A percentile compares a stretch with the other conserved stretches of the same genome.
phyloP scores from a whole-genome alignment of 2,888 invertebrate genomes.

The Troglohyphantes excavatus region DNA sequence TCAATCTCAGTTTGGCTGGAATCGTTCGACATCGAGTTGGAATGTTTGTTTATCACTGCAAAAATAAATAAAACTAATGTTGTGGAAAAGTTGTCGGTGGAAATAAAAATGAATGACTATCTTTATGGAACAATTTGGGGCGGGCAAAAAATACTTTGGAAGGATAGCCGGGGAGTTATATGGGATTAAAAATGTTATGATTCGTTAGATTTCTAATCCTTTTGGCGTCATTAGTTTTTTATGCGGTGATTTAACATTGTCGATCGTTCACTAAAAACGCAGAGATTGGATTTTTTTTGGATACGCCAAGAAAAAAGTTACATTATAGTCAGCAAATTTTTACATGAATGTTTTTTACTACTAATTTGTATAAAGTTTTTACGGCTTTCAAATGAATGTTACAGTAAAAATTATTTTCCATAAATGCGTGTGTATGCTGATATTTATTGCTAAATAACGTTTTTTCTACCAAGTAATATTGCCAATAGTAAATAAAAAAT shows the following conservation, averaged over 20 bases:
- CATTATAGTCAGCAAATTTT: no score
- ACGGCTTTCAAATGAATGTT: no score
- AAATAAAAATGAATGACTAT: constrained; percentile 37
- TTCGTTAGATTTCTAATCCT: constrained; percentile 46
- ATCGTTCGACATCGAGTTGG: constrained; percentile 17
- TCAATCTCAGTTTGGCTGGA: constrained; percentile 15
- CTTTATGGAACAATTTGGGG: constrained; percentile 22
- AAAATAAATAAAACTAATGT: constrained; percentile 71
- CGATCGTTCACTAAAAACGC: neutral
- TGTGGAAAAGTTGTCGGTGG: constrained; percentile 44
- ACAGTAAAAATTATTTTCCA: no score
- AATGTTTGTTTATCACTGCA: constrained; percentile 58
- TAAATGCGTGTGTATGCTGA: no score
- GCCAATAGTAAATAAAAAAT: no score
- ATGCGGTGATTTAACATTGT: constrained; percentile 2
- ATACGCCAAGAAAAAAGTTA: no score
- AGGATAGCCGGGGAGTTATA: constrained; percentile 3
- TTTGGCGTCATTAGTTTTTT: constrained; percentile 41
- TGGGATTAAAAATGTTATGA: constrained; percentile 60
- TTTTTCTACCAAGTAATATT: no score
- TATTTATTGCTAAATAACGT: no score
- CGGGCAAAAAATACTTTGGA: constrained; percentile 5
- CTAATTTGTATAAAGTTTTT: no score
- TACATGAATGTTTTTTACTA: no score
- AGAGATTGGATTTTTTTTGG: neutral